phyloP scores from a whole-genome alignment of 1,140 invertebrate species.

The Drosophila setifemur region DNA sequence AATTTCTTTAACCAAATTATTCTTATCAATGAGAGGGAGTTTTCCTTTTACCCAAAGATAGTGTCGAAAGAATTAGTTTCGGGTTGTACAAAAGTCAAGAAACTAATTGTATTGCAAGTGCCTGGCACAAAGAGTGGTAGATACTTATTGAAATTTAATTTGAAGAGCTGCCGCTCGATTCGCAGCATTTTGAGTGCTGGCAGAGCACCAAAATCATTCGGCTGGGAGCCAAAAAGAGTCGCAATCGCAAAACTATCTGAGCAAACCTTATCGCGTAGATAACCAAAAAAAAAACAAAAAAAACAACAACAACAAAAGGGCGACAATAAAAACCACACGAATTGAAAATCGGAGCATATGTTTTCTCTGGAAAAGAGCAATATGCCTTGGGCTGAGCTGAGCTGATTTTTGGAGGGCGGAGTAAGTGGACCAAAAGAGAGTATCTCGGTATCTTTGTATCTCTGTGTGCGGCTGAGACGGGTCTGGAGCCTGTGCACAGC shows the following conservation, averaged over 20 bases:
- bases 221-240: slow-evolving; percentile 19
- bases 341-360: slow-evolving; percentile 65
- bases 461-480: slow-evolving; percentile 4
- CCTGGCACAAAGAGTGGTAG: too few species aligned
- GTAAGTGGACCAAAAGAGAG: slow-evolving; percentile 23
- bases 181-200: background rate
- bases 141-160: background rate
- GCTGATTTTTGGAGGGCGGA: slow-evolving; percentile 27
- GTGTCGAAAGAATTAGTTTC: background rate
- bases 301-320: slow-evolving; percentile 15
- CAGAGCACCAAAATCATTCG: slow-evolving; percentile 7
- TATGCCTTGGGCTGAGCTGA: too few species aligned
- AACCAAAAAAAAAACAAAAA: slow-evolving; percentile 20
- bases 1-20: slow-evolving; percentile 1
- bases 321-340: slow-evolving; percentile 21
- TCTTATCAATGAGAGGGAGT: slow-evolving; percentile 1
- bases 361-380: slow-evolving; percentile 66
- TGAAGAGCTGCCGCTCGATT: background rate
- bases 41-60: background rate
- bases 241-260: slow-evolving; percentile 23
- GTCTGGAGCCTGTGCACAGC: slow-evolving; percentile 50
- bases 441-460: background rate
- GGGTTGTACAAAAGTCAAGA: background rate
- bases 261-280: slow-evolving; percentile 59
- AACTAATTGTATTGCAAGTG: background rate